These are phyloP conservation scores for Atlantisia rogersi DNA, from an alignment of 2,113 vertebrate species.

Conservation along the genomic window DNA sequence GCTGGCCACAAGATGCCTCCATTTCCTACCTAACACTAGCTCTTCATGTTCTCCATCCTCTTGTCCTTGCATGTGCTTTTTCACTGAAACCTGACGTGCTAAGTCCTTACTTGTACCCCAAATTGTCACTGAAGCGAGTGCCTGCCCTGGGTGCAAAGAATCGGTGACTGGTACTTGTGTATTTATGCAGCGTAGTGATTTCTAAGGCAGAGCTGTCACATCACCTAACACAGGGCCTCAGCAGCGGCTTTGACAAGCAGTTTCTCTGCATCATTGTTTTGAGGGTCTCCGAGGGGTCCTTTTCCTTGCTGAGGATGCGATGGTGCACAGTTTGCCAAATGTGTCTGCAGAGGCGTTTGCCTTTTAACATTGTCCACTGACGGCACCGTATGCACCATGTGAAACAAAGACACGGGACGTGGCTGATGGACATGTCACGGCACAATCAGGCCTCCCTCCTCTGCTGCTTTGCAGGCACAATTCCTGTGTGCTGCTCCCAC, in stretches of 20 bases:
- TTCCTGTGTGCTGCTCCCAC: background rate
- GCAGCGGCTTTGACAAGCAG: background rate
- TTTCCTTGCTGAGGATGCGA: background rate
- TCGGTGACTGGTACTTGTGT: background rate
- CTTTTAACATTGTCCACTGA: background rate
- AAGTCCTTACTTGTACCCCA: accelerated
- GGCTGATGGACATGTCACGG: background rate
- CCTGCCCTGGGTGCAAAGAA: background rate
- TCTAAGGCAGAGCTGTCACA: background rate
- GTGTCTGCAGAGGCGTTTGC: background rate
- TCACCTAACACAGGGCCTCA: background rate
- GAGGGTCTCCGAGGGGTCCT: background rate
- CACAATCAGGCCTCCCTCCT: background rate
- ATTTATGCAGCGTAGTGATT: background rate
- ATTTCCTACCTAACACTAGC: background rate
- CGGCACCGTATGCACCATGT: background rate
- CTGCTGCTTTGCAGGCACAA: background rate
- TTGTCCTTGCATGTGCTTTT: background rate
- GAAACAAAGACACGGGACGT: background rate
- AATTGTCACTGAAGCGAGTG: background rate
- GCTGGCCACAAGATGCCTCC: conserved; percentile 73
- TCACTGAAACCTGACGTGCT: accelerated
- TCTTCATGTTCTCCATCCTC: background rate
- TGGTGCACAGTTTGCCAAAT: background rate
- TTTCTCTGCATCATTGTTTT: background rate